Conservation (phyloP, 2,797 vertebrate genomes). For the Clarias laeviceps region DNA sequence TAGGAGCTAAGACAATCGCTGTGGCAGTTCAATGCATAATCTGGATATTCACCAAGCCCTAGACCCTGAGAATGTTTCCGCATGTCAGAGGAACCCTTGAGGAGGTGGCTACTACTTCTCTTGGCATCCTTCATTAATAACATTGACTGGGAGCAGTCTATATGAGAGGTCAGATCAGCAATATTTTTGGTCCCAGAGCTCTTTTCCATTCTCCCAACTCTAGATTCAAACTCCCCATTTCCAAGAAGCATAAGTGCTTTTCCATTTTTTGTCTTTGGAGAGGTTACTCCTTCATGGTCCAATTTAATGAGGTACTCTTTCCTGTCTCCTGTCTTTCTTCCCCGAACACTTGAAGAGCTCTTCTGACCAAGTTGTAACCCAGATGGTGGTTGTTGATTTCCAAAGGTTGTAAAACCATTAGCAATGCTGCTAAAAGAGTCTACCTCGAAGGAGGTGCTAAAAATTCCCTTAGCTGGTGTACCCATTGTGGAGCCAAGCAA, state of each 20-base stretch:
- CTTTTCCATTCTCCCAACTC: slow-evolving; percentile 74
- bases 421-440: slow-evolving; percentile 97
- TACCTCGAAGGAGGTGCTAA: slow-evolving; percentile 89
- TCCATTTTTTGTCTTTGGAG: slow-evolving; percentile 95
- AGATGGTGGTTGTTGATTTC: slow-evolving; percentile 61
- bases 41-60: slow-evolving; percentile 81
- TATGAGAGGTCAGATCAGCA: slow-evolving; percentile 67
- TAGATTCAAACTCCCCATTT: slow-evolving; percentile 49
- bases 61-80: slow-evolving; percentile 77
- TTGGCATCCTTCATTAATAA: slow-evolving; percentile 82
- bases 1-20: slow-evolving; percentile 94
- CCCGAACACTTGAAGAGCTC: slow-evolving; percentile 57
- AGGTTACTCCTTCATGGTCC: slow-evolving; percentile 95
- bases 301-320: slow-evolving; percentile 93
- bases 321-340: slow-evolving; percentile 67
- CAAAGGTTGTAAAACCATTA: slow-evolving; percentile 86
- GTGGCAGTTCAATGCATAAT: slow-evolving; percentile 85
- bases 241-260: slow-evolving; percentile 86
- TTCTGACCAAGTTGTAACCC: slow-evolving; percentile 67
- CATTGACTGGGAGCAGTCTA: slow-evolving; percentile 78
- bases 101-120: slow-evolving; percentile 58
- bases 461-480: slow-evolving; percentile 78
- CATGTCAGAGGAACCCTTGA: slow-evolving; percentile 67
- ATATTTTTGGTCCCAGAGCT: slow-evolving; percentile 73
- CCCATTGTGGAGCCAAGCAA: slow-evolving; percentile 64